A percentile compares a stretch with the other conserved stretches of the same genome.
Evolutionary conservation across 2,113 vertebrate genomes (phyloP).

Genomic region (Cathartes aura): DNA sequence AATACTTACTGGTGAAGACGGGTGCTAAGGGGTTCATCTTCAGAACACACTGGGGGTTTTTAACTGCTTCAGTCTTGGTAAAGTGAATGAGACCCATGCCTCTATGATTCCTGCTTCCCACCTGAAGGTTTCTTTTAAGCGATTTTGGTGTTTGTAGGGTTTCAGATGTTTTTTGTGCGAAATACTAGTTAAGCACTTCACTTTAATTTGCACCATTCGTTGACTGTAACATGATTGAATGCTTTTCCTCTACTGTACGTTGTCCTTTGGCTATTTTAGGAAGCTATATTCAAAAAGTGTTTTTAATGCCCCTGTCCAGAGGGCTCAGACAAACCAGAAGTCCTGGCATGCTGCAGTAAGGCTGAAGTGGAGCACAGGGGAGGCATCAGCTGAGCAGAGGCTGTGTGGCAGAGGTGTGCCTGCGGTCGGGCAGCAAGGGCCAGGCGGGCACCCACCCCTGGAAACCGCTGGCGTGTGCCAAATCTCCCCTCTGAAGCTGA

Average conservation of each 20-base stretch:
- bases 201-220: neutral
- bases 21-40: neutral
- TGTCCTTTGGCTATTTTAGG: neutral
- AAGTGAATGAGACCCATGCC: neutral
- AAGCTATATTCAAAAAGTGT: neutral
- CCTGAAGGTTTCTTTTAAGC: neutral
- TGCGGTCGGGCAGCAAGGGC: neutral
- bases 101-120: neutral
- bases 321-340: neutral
- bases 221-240: neutral
- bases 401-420: neutral
- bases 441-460: neutral
- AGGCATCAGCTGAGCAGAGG: neutral
- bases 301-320: neutral
- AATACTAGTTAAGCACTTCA: neutral
- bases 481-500: conserved; percentile 56
- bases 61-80: neutral
- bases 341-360: neutral
- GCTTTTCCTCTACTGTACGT: neutral
- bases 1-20: neutral
- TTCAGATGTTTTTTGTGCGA: neutral
- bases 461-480: conserved; percentile 37
- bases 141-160: neutral
- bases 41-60: neutral
- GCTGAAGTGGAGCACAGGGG: neutral